These are phyloP conservation scores for Rhopilema esculentum DNA, from an alignment of 30 jellyfish, hydroid and myxozoan genomes.

Conservation along the genomic window DNA sequence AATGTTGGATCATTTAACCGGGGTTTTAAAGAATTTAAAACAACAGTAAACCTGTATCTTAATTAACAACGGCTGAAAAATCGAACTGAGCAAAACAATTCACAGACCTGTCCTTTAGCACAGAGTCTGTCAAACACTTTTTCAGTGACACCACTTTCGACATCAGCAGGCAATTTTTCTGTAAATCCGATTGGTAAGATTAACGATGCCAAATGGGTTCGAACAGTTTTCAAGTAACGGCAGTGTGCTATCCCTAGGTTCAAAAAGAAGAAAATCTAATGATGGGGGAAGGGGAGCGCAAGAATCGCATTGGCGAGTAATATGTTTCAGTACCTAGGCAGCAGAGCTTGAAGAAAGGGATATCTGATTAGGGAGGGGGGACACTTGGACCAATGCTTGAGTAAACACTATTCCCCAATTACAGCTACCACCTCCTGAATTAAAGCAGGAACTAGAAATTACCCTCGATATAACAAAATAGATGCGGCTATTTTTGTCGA, in stretches of 20 bases:
- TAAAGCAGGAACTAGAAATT: no score
- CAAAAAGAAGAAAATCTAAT: neutral
- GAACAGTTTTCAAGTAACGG: conserved; percentile 92
- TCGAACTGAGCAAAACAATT: neutral
- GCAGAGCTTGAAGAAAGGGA: neutral
- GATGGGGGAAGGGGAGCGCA: neutral
- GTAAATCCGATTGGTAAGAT: conserved; percentile 71
- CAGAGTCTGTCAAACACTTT: conserved; percentile 73
- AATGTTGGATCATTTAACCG: no score
- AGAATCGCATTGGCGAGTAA: no score
- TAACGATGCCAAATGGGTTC: conserved; percentile 96
- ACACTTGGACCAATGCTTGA: neutral
- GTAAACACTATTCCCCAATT: neutral
- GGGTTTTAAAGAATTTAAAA: no score
- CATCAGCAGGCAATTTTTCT: conserved; percentile 60
- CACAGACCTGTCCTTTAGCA: conserved; percentile 76
- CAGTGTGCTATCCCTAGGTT: conserved; percentile 92
- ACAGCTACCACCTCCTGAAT: neutral
- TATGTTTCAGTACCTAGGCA: no score
- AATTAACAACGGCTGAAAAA: no score
- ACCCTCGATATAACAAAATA: no score
- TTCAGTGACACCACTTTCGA: conserved; percentile 83
- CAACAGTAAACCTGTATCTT: no score
- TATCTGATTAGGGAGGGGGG: neutral
- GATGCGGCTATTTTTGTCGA: no score